phyloP scores from a whole-genome alignment of 2,888 invertebrate species.

The Seira sanloemensis region DNA sequence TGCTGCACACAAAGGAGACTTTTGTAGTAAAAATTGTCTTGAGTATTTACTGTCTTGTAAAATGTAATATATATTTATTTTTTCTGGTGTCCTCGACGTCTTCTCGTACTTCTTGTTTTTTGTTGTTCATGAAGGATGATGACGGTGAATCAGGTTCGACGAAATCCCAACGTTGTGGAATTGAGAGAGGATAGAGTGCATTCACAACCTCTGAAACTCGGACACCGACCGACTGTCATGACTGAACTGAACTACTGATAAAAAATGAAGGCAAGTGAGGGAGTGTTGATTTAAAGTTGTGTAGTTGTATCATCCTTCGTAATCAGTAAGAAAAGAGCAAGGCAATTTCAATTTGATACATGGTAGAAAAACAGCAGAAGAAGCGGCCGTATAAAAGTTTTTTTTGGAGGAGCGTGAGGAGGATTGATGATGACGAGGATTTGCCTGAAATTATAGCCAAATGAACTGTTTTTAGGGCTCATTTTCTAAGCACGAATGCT shows the following conservation, averaged over 20 bases:
- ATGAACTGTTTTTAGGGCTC: background rate
- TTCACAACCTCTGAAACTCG: conserved; percentile 20
- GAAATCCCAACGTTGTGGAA: conserved; percentile 21
- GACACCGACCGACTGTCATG: conserved; percentile 58
- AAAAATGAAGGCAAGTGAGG: conserved; percentile 32
- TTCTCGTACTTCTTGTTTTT: background rate
- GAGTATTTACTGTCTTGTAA: background rate
- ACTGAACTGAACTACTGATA: conserved; percentile 51
- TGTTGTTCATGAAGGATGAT: background rate
- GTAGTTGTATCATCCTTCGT: conserved; percentile 15
- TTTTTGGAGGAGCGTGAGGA: background rate
- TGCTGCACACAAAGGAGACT: conserved; percentile 3
- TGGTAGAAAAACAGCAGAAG: background rate
- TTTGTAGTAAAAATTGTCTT: background rate
- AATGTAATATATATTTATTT: background rate
- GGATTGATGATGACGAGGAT: background rate
- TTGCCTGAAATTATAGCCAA: background rate
- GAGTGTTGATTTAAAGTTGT: conserved; percentile 37
- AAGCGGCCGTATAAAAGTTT: background rate
- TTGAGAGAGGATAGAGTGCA: too few relatives aligned
- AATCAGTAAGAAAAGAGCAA: background rate
- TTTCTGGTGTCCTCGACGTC: background rate
- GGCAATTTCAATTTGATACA: background rate
- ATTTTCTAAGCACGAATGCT: background rate
- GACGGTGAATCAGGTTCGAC: conserved; percentile 42